These are phyloP conservation scores for Prunella fulvescens DNA, from an alignment of 2,113 vertebrate genomes.

Conservation along the genomic window DNA sequence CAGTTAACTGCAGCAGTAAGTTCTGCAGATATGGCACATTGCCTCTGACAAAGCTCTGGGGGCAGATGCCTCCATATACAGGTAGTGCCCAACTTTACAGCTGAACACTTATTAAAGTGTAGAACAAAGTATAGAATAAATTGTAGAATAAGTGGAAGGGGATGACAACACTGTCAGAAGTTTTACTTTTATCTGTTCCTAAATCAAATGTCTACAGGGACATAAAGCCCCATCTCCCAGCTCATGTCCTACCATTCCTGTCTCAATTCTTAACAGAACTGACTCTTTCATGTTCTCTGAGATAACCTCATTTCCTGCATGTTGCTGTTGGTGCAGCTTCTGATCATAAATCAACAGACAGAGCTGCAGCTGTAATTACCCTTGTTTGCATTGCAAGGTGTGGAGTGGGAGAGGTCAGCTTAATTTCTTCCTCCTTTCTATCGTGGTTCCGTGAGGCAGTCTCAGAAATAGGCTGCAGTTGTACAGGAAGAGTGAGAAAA, in stretches of 20 bases:
- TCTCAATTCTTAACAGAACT: neutral
- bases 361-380: neutral
- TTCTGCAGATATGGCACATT: neutral
- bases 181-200: neutral
- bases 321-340: neutral
- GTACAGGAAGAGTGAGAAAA: neutral
- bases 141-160: neutral
- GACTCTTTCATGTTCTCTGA: neutral
- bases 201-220: neutral
- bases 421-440: neutral
- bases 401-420: neutral
- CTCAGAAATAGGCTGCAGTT: neutral
- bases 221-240: neutral
- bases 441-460: accelerated
- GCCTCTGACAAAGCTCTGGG: neutral
- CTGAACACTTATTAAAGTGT: neutral
- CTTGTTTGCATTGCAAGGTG: constrained; percentile 19
- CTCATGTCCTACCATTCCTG: neutral
- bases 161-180: neutral
- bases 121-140: neutral
- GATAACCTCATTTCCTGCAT: neutral
- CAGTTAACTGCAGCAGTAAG: neutral
- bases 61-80: neutral
- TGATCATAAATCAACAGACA: neutral
- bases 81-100: neutral